phyloP scores from a whole-genome alignment of 2,797 vertebrate genomes.

The Hydrolagus colliei region DNA sequence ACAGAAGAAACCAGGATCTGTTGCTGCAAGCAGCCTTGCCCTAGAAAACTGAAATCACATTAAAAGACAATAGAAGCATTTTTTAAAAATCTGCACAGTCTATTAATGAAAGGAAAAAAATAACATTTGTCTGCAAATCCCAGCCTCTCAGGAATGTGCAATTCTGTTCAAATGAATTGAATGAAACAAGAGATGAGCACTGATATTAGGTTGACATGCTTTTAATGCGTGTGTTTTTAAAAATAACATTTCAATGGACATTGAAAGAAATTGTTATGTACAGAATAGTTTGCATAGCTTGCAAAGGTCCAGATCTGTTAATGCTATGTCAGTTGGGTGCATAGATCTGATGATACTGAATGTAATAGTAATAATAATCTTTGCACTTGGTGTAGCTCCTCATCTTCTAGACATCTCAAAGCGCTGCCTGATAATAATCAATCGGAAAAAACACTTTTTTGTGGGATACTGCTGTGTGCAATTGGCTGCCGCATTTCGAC shows the following conservation, averaged over 20 bases:
- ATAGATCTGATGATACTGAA: background rate
- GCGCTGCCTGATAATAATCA: too few species aligned
- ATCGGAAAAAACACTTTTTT: too few species aligned
- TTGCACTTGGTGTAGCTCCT: too few species aligned
- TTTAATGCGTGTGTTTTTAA: background rate
- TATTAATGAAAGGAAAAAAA: background rate
- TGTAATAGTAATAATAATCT: too few species aligned
- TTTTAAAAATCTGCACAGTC: background rate
- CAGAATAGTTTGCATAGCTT: background rate
- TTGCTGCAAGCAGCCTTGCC: background rate
- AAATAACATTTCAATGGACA: background rate
- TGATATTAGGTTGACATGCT: background rate
- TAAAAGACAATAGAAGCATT: background rate
- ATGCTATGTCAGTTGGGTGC: background rate
- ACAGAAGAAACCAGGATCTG: background rate
- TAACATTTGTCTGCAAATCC: background rate
- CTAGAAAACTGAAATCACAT: slow-evolving; percentile 2
- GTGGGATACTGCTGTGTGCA: too few species aligned
- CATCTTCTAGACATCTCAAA: too few species aligned
- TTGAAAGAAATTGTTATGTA: background rate
- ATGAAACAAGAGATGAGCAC: background rate
- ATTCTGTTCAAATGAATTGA: background rate
- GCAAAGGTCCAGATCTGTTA: background rate
- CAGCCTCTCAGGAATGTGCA: background rate
- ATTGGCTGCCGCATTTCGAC: too few species aligned